A percentile compares a stretch with the other conserved stretches of the same genome.
These are phyloP conservation scores for Heliconius eleuchia DNA, from an alignment of 1,140 invertebrate genomes.

Conservation along the genomic window DNA sequence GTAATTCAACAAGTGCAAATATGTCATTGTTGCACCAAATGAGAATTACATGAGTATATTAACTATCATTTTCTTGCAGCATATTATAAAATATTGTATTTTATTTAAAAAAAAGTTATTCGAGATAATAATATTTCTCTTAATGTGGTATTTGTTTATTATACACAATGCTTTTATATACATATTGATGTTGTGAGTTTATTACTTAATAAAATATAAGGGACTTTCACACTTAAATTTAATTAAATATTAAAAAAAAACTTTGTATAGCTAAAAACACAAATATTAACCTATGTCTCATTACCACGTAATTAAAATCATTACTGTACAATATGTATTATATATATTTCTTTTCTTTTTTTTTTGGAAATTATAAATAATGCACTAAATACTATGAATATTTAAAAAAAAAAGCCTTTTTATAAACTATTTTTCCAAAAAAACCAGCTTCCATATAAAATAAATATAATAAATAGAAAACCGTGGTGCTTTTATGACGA, in stretches of 20 bases:
- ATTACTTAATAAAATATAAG: not conserved
- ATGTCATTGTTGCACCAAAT: too few species aligned
- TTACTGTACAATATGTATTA: not conserved
- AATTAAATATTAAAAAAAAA: not conserved
- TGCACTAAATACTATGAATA: too few species aligned
- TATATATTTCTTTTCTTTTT: too few species aligned
- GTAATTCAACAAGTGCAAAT: too few species aligned
- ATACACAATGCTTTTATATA: conserved; percentile 4
- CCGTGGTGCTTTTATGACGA: conserved; percentile 47
- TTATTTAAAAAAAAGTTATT: not conserved
- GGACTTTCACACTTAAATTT: not conserved
- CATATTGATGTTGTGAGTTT: not conserved
- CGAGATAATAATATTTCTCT: not conserved
- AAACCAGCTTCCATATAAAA: not conserved
- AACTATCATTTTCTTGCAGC: too few species aligned
- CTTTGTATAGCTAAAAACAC: not conserved
- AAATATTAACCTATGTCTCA: not conserved
- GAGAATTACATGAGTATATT: too few species aligned
- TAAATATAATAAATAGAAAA: conserved; percentile 24
- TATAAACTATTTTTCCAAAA: conserved; percentile 15
- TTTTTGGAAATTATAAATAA: too few species aligned
- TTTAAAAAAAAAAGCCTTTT: not conserved
- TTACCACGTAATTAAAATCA: not conserved
- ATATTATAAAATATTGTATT: too few species aligned
- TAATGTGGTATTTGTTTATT: not conserved